Evolutionary conservation across 2,888 invertebrate genomes (phyloP), one percentile per base, ranked within the genome.

Genomic region (Pemphredon lugubris): DNA sequence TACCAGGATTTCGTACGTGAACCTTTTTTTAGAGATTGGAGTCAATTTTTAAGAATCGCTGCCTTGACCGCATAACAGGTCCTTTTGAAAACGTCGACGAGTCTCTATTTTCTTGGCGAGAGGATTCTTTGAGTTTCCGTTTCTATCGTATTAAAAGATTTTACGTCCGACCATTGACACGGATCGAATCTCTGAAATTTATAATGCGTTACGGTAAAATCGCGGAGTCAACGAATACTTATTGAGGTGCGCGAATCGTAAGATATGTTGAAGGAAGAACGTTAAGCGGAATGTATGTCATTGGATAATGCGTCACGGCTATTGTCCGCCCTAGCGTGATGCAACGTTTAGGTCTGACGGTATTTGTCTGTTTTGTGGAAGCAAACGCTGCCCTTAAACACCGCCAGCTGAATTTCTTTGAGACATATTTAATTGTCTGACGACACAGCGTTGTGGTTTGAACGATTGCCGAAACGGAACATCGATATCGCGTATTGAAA

Each of bases 241-340:
- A 21, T 39, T 7, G 39, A 30, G 0, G 13, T 9, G 2, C 6
- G 16, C 42, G 26, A 21, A 42, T 21, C 9, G 39, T 9, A 18
- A 20, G 14, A 16, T 13, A 21, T 9, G 16, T 18, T 16, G 23
- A 54, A 26, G 4, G 57, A 37, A 11, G 58, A 50, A 26, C 39
- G 39, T 47, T 37, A 3, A n/a, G 20, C 14, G 26, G 50, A 61
- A 61, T 58, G 39, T 45, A 37, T 68, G 59, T 55, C 55, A 50
- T 42, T 40, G 21, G 18, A 48, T 37, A 57, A 42, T 30, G 50
- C 42, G 53, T 48, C 55, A 42, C 16, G 9, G 45, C 42, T 55
- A 59, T 61, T 61, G 40, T 48, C 40, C 61, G 23, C 30, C 1
- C 11, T 20, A 11, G 16, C 5, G 6, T 32, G 44, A 59, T 40